phyloP scores from a whole-genome alignment of 1,140 invertebrate genomes.

The Plutomurus gul region DNA sequence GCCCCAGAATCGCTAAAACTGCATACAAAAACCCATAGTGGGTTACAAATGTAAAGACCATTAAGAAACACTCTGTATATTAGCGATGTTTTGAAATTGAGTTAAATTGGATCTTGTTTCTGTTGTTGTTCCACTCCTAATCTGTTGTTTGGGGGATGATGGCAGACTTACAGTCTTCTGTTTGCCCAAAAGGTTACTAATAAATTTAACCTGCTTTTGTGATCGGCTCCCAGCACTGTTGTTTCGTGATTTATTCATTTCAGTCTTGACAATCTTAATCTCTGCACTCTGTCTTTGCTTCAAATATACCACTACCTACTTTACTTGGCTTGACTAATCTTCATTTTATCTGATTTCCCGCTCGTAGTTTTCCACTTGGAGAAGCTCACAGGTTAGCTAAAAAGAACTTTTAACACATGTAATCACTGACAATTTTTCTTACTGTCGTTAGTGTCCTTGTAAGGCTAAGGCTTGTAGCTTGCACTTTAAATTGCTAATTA shows the following conservation, averaged over 20 bases:
- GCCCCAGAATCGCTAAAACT: no score
- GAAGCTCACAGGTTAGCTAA: constrained; percentile 63
- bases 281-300: constrained; percentile 17
- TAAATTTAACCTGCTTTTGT: constrained; percentile 26
- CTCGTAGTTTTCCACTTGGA: constrained; percentile 63
- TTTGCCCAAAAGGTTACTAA: constrained; percentile 61
- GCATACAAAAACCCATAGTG: no score
- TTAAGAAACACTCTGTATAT: neutral
- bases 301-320: constrained; percentile 24
- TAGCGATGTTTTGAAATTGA: constrained; percentile 2
- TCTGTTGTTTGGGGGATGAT: constrained; percentile 33
- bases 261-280: constrained; percentile 7
- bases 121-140: constrained; percentile 12
- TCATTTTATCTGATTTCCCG: constrained; percentile 31
- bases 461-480: neutral
- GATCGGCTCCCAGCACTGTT: constrained; percentile 34
- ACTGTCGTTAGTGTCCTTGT: neutral
- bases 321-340: constrained; percentile 31
- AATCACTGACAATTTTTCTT: neutral
- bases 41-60: no score
- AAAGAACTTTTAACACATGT: neutral
- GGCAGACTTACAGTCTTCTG: constrained; percentile 58
- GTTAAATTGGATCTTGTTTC: constrained; percentile 20
- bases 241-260: constrained; percentile 32
- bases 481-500: neutral